Base-by-base conservation (phyloP, 2,888 invertebrate species). In the Lissocephala sabroskyi region DNA sequence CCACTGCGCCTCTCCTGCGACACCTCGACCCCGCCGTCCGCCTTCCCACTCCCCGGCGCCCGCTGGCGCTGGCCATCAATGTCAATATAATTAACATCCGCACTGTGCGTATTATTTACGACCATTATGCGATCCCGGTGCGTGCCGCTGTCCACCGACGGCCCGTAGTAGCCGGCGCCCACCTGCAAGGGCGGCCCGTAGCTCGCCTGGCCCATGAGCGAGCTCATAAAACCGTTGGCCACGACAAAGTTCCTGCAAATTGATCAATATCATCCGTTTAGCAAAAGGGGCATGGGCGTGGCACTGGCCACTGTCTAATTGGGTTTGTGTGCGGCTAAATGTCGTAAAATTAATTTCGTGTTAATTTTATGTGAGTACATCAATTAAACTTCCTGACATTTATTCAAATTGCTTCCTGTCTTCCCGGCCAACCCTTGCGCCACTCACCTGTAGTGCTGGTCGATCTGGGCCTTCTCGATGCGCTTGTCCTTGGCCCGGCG, bases 401-500 rank as follows among this genome's bases (percentile, higher is more conserved):
- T 77, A 63, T 26, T 65, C 67, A 61, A 68, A 65, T 64, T 67
- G 75, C 76, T 77, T 75, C 71, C 66, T 78, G 68, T 73, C n/a
- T n/a, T n/a, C n/a, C n/a, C n/a, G n/a, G n/a, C n/a, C n/a, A n/a
- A n/a, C n/a, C n/a, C n/a, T n/a, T n/a, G n/a, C 50, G 54, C 14
- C 26, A 33, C 53, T 42, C 86, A 96, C 96, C 96, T 91, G 83
- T 95, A 95, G 75, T 96, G 96, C 79, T 96, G 96, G 86, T 97
- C 97, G 56, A 96, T 87, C 67, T 96, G 96, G 0, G 97, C 97
- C 80, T 97, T 97, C 82, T 97, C 97, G 62, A 97, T 95, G 58
- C 97, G 87, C 85, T 97, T 97, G 83, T 97, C 97, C 85, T 97
- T 97, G 17, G 97, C 97, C 64, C 97, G 88, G 58, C 97, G 88